A percentile compares a stretch with the other conserved stretches of the same genome.
Conservation (phyloP, 2,888 invertebrate genomes). For the Belgica antarctica region DNA sequence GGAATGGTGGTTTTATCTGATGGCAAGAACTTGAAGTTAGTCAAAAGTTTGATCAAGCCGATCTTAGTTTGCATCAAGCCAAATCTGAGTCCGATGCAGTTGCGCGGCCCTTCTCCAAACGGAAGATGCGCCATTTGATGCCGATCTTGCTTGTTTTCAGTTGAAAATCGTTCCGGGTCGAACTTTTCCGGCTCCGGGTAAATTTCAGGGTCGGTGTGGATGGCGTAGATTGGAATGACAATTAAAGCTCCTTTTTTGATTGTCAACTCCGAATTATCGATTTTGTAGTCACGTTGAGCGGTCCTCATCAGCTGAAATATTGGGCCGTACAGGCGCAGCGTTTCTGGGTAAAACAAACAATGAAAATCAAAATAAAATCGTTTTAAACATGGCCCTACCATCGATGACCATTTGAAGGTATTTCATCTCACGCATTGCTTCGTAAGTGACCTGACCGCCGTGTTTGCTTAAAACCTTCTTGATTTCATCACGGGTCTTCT, state of each 20-base stretch:
- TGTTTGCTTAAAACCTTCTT: not conserved
- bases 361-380: no score
- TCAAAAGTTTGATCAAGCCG: not conserved
- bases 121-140: slow-evolving; percentile 29
- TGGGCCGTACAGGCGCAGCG: slow-evolving; percentile 7
- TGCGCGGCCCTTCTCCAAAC: slow-evolving; percentile 33
- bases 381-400: no score
- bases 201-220: slow-evolving; percentile 21
- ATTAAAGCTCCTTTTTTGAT: not conserved
- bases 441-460: slow-evolving; percentile 16
- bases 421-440: not conserved
- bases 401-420: slow-evolving; percentile 20
- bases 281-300: not conserved
- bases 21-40: not conserved
- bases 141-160: slow-evolving; percentile 16
- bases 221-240: not conserved
- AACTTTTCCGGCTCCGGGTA: not conserved
- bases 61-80: slow-evolving; percentile 32
- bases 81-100: slow-evolving; percentile 18
- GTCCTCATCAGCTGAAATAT: not conserved
- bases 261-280: slow-evolving; percentile 1
- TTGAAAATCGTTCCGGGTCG: slow-evolving; percentile 31
- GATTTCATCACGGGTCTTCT: slow-evolving; percentile 24
- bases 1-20: slow-evolving; percentile 25
- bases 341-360: no score